Conservation (phyloP, 2,797 vertebrate species). For the Helarctos malayanus region DNA sequence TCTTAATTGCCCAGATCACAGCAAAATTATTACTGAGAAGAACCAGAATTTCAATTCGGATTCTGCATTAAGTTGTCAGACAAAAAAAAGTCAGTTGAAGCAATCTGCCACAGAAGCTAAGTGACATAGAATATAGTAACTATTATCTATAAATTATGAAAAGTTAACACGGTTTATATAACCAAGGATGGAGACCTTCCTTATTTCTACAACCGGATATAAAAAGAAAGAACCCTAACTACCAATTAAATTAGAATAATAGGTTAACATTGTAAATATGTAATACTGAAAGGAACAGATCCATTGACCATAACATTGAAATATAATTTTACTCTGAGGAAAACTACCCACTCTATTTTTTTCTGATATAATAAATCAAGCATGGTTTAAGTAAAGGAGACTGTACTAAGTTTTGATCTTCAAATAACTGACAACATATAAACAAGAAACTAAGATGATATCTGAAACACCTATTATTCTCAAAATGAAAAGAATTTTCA, state of each 20-base stretch:
- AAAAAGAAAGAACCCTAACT: not conserved
- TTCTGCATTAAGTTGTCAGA: not conserved
- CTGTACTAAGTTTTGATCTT: not conserved
- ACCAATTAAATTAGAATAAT: not conserved
- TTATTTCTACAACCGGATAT: not conserved
- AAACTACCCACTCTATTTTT: not conserved
- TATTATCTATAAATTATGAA: not conserved
- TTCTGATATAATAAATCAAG: not conserved
- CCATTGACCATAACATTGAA: not conserved
- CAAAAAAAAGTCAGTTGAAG: not conserved
- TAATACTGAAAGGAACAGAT: not conserved
- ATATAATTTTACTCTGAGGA: not conserved
- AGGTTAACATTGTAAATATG: not conserved
- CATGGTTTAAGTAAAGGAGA: conserved; percentile 19
- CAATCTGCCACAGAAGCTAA: not conserved
- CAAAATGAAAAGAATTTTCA: conserved; percentile 6
- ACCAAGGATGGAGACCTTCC: not conserved
- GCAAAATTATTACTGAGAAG: not conserved
- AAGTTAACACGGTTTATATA: not conserved
- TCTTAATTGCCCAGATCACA: not conserved
- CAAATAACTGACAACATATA: conserved; percentile 56
- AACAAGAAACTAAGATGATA: conserved; percentile 2
- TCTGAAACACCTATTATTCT: conserved; percentile 13
- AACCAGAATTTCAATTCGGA: not conserved
- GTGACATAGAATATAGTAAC: not conserved